phyloP scores from a whole-genome alignment of 2,113 vertebrate genomes.

The Nothoprocta pentlandii region DNA sequence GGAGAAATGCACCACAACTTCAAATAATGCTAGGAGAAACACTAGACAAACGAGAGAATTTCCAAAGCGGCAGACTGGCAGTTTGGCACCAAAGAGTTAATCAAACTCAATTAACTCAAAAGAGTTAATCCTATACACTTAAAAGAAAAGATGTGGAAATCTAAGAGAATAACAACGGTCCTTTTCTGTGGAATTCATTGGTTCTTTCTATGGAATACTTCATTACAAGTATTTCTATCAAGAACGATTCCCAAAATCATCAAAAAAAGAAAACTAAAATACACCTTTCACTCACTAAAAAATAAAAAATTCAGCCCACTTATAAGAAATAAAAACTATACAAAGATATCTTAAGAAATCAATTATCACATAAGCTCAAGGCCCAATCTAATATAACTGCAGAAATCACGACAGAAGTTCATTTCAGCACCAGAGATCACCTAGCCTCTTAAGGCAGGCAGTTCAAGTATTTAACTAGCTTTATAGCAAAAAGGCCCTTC shows the following conservation, averaged over 20 bases:
- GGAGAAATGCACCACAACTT: not conserved
- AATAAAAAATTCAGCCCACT: not conserved
- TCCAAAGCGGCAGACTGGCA: not conserved
- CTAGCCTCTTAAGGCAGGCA: too few relatives aligned
- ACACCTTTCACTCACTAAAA: fast-evolving
- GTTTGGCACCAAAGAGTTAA: not conserved
- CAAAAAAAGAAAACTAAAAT: not conserved
- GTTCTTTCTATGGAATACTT: too few relatives aligned
- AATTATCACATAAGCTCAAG: not conserved
- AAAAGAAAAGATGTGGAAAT: fast-evolving
- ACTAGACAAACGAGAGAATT: not conserved
- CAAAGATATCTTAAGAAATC: not conserved
- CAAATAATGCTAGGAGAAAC: not conserved
- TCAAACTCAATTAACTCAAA: not conserved
- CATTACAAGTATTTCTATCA: not conserved
- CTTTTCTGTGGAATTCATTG: not conserved
- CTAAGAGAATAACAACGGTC: not conserved
- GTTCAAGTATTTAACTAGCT: too few relatives aligned
- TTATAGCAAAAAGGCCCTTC: too few relatives aligned
- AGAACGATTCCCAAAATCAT: not conserved
- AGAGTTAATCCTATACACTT: not conserved
- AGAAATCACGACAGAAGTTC: not conserved
- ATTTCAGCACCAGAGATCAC: not conserved
- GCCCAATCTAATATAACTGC: not conserved
- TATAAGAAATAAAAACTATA: not conserved